A percentile compares a stretch with the other conserved stretches of the same genome.
Conservation (phyloP, 2,113 vertebrate genomes). For the Tachycineta bicolor region DNA sequence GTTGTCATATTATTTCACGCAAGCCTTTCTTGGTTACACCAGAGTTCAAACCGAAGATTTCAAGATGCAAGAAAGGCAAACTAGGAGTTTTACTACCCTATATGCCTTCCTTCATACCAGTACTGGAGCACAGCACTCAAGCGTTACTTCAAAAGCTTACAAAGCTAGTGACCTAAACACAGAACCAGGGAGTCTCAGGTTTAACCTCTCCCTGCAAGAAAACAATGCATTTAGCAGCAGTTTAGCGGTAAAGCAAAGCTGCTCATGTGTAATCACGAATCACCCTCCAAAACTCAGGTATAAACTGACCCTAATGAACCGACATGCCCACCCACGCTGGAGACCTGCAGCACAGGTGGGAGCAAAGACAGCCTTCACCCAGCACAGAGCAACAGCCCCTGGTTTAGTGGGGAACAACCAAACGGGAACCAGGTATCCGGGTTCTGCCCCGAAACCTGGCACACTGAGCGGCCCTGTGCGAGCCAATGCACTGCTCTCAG, state of each 20-base stretch:
- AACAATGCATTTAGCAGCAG: background rate
- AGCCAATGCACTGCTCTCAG: background rate
- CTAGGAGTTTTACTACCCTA: background rate
- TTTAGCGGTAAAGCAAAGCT: background rate
- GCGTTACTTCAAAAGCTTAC: background rate
- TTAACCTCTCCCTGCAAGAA: background rate
- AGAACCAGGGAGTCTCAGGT: background rate
- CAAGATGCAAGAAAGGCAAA: background rate
- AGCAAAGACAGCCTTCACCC: accelerated
- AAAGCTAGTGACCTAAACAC: background rate
- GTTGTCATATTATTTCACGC: background rate
- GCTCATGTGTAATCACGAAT: background rate
- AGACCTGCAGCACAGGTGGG: background rate
- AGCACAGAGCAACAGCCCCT: background rate
- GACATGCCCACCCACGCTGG: background rate
- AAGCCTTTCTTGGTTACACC: background rate
- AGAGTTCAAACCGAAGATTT: background rate
- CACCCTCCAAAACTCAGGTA: background rate
- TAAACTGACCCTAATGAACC: background rate
- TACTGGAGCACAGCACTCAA: background rate
- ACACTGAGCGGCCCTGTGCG: accelerated
- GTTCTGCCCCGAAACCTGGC: background rate
- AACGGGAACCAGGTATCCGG: background rate
- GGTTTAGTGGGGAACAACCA: background rate
- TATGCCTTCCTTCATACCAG: background rate